Evolutionary conservation across 2,888 invertebrate genomes (phyloP).

Genomic region (Microplitis manilae): DNA sequence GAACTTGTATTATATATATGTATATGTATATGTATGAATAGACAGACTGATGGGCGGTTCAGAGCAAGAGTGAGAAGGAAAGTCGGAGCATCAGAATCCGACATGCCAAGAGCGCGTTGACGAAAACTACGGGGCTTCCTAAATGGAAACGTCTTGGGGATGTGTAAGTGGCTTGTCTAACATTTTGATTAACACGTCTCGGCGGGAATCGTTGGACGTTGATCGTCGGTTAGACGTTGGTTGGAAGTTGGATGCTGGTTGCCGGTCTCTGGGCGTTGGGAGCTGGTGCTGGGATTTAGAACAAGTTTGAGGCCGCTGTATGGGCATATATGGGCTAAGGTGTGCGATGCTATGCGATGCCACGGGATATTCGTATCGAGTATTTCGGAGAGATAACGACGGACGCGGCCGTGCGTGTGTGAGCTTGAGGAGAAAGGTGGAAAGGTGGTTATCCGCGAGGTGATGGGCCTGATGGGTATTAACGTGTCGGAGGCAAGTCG

Average conservation of each 20-base stretch:
- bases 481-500: constrained; percentile 62
- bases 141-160: constrained; percentile 70
- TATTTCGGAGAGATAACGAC: constrained; percentile 12
- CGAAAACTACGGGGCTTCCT: constrained; percentile 54
- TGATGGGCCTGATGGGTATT: constrained; percentile 62
- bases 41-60: constrained; percentile 14
- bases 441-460: constrained; percentile 57
- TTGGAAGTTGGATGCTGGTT: neutral
- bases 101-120: constrained; percentile 48
- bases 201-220: constrained; percentile 37
- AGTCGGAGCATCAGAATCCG: constrained; percentile 13
- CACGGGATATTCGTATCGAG: neutral
- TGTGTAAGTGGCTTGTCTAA: constrained; percentile 72
- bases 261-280: neutral
- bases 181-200: constrained; percentile 72
- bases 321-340: too few relatives aligned
- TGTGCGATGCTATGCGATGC: too few relatives aligned
- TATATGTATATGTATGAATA: too few relatives aligned
- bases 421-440: constrained; percentile 47
- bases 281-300: neutral
- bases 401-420: constrained; percentile 33
- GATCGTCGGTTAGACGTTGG: neutral
- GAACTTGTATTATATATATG: too few relatives aligned
- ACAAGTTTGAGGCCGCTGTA: neutral
- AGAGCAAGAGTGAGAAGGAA: too few relatives aligned